phyloP scores from a whole-genome alignment of 1,140 invertebrate genomes.

The Brachystomella parvula region DNA sequence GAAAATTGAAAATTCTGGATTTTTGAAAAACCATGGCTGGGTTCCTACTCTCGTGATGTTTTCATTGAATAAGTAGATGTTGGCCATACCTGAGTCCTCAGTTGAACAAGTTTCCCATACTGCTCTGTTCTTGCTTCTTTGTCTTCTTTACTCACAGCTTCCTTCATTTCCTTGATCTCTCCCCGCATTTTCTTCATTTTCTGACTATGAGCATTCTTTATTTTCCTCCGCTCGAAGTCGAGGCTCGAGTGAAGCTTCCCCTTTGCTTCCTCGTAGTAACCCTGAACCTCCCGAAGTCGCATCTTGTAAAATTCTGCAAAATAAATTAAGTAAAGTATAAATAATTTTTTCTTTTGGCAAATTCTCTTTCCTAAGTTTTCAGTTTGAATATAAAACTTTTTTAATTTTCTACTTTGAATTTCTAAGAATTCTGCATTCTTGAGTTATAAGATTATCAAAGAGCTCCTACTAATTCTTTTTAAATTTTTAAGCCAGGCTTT shows the following conservation, averaged over 20 bases:
- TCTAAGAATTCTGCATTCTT: background rate
- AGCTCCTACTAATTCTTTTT: too few relatives aligned
- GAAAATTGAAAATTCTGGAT: too few relatives aligned
- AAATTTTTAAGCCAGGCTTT: too few relatives aligned
- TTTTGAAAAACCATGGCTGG: too few relatives aligned
- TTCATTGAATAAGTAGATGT: too few relatives aligned
- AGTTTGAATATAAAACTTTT: background rate
- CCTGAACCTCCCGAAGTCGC: slow-evolving; percentile 22
- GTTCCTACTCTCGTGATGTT: too few relatives aligned
- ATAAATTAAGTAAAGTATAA: background rate
- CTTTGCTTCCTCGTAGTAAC: slow-evolving; percentile 10
- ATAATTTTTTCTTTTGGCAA: background rate
- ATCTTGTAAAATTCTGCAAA: slow-evolving; percentile 35
- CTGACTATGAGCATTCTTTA: slow-evolving; percentile 26
- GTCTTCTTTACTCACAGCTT: slow-evolving; percentile 15
- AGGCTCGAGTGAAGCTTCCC: slow-evolving; percentile 12
- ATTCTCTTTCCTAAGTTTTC: background rate
- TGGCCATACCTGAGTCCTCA: background rate
- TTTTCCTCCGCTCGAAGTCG: slow-evolving; percentile 15
- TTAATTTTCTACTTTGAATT: background rate
- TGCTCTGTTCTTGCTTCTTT: slow-evolving; percentile 22
- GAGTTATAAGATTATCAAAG: too few relatives aligned
- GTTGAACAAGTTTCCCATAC: slow-evolving; percentile 1
- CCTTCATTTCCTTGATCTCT: background rate
- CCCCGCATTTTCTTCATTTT: slow-evolving; percentile 24